Evolutionary conservation across 2,888 invertebrate genomes (phyloP), one percentile per base, ranked within the genome.

Genomic region (Dasypogon diadema): DNA sequence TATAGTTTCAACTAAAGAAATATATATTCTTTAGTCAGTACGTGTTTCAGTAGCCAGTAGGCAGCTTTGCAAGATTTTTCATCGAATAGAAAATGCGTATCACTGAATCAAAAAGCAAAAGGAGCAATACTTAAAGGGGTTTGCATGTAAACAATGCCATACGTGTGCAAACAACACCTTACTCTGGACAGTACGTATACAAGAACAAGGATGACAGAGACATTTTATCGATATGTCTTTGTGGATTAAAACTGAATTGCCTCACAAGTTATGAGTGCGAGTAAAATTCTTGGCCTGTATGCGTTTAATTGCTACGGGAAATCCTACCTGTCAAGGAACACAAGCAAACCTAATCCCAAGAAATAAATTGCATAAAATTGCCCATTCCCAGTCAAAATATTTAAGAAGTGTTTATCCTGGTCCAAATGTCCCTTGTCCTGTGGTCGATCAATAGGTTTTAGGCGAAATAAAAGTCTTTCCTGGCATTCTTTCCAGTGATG

Each of bases 341-440:
- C 51, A 63, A 22, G 18, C 18, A 22, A 63, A 37, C 34, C 51
- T 74, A 74, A 74, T 74, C 74, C 63, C 22, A 63, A 58, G 48
- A 76, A 76, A 76, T 72, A 76, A 76, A 76, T 76, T 76, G 72
- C 72, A 72, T 72, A 76, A 72, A 72, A 26, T 76, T 76, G 72
- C 60, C 60, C 75, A 76, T 72, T 72, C 26, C 42, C 72, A 76
- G 76, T 76, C 76, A 76, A 72, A 76, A 76, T 72, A 76, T 76
- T 76, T 76, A 60, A 74, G 74, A 74, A 63, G 21, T 63, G 74
- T 74, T 63, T 74, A 63, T 74, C 74, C 74, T 58, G 70, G 70
- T 26, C 56, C 70, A 24, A 70, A 18, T 70, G 54, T 70, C 70
- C 70, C 54, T 70, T 70, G 51, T 70, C 30, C 54, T 34, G 18